These are phyloP conservation scores for Poeciliopsis occidentalis DNA, from an alignment of 2,113 vertebrate species.

Conservation along the genomic window DNA sequence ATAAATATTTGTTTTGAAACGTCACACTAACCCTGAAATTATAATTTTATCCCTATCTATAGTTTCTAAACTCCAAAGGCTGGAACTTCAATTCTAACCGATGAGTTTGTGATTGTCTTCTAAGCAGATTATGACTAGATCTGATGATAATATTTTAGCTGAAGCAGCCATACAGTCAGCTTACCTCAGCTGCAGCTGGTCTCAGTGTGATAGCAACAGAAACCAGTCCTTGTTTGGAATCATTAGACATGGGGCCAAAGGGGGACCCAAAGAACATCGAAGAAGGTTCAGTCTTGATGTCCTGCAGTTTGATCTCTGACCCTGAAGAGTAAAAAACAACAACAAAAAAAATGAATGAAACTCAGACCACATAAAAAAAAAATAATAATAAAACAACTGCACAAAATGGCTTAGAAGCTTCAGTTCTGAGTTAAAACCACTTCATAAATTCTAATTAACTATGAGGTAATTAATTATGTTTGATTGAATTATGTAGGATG, in stretches of 20 bases:
- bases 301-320: slow-evolving; percentile 84
- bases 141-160: background rate
- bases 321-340: slow-evolving; percentile 68
- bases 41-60: background rate
- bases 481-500: background rate
- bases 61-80: background rate
- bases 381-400: background rate
- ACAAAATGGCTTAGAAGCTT: background rate
- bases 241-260: slow-evolving; percentile 83
- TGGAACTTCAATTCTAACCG: background rate
- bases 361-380: background rate
- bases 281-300: slow-evolving; percentile 88
- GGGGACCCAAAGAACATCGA: slow-evolving; percentile 76
- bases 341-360: background rate
- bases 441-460: slow-evolving; percentile 4
- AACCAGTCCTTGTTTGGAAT: slow-evolving; percentile 91
- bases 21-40: background rate
- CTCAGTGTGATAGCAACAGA: slow-evolving; percentile 96
- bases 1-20: too few relatives aligned
- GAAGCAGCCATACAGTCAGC: slow-evolving; percentile 14
- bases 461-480: slow-evolving; percentile 2
- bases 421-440: background rate
- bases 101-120: background rate
- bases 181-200: slow-evolving; percentile 93
- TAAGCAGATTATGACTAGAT: background rate